phyloP scores from a whole-genome alignment of 2,797 vertebrate species.

The Amblyraja radiata region DNA sequence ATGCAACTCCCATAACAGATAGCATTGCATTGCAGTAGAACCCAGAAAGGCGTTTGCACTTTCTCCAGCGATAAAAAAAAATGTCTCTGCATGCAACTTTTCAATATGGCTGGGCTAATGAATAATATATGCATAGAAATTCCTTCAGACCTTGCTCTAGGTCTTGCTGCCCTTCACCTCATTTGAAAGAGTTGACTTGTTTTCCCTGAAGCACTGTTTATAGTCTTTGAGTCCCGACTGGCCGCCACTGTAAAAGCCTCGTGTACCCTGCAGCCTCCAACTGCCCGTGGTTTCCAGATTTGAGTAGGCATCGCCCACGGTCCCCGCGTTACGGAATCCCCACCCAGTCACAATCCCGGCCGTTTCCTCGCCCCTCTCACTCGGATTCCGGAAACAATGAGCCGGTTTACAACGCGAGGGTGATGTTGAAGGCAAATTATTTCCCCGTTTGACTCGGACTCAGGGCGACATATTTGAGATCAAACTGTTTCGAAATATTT shows the following conservation, averaged over 20 bases:
- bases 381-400: neutral
- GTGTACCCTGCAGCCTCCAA: too few species aligned
- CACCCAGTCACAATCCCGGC: neutral
- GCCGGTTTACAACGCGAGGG: neutral
- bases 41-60: neutral
- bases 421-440: neutral
- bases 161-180: neutral
- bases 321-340: neutral
- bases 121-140: neutral
- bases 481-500: too few species aligned
- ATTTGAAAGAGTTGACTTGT: neutral
- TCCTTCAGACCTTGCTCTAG: neutral
- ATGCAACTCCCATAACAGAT: neutral
- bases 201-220: neutral
- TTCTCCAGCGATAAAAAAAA: neutral
- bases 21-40: neutral
- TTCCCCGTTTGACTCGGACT: neutral
- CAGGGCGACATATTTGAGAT: neutral
- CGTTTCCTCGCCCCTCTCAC: too few species aligned
- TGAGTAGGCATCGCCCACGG: neutral
- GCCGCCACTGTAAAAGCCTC: too few species aligned
- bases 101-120: constrained; percentile 14
- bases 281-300: neutral
- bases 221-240: neutral
- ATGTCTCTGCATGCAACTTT: neutral